Conservation (phyloP, 2,888 invertebrate species). For the Eupithecia abbreviata region DNA sequence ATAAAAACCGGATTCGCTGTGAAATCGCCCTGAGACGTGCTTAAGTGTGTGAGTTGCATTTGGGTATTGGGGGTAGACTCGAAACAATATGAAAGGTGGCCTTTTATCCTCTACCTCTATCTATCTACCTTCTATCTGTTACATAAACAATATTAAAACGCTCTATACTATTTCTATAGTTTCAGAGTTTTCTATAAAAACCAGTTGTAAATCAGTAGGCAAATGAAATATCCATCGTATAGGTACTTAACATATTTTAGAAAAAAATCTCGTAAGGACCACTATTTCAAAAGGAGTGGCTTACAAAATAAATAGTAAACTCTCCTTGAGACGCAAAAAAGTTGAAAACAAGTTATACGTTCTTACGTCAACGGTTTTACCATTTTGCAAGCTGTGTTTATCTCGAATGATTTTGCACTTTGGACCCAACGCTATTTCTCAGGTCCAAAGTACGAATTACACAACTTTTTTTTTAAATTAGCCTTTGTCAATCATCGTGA, state of each 20-base stretch:
- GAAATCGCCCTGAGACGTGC: too few relatives aligned
- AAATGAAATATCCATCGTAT: neutral
- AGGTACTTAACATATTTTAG: neutral
- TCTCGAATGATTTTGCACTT: slow-evolving; percentile 39
- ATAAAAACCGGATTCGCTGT: too few relatives aligned
- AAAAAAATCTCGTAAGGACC: neutral
- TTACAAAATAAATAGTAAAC: slow-evolving; percentile 1
- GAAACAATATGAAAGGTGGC: too few relatives aligned
- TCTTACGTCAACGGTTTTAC: slow-evolving; percentile 25
- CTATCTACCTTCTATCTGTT: too few relatives aligned
- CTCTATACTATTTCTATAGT: too few relatives aligned
- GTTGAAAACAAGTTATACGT: slow-evolving; percentile 10
- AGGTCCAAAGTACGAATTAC: slow-evolving; percentile 46
- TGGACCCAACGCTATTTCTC: slow-evolving; percentile 42
- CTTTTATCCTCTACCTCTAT: too few relatives aligned
- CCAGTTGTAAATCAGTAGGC: neutral
- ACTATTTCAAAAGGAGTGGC: neutral
- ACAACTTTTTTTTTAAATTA: slow-evolving; percentile 16
- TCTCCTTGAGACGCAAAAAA: neutral
- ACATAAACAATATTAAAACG: too few relatives aligned
- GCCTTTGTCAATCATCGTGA: slow-evolving; percentile 20
- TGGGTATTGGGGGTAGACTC: too few relatives aligned
- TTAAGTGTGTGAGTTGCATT: too few relatives aligned
- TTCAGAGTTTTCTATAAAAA: too few relatives aligned
- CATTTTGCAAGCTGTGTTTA: slow-evolving; percentile 15